phyloP scores from a whole-genome alignment of 2,888 invertebrate genomes.

The Morinoia aosen region DNA sequence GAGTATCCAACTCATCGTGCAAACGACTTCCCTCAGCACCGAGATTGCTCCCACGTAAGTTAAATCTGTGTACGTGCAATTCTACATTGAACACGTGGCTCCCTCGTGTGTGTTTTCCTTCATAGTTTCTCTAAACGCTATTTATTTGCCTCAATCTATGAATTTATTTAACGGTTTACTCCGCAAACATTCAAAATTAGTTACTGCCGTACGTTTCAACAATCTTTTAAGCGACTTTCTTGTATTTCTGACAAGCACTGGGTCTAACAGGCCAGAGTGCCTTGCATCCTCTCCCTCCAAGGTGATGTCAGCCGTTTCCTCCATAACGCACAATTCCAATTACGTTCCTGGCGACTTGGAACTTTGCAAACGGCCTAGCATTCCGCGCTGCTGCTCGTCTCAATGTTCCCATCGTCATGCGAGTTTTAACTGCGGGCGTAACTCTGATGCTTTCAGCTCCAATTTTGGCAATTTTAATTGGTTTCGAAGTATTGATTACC shows the following conservation, averaged over 20 bases:
- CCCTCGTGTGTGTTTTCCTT: no score
- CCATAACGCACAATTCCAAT: not conserved
- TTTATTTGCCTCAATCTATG: no score
- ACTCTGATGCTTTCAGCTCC: not conserved
- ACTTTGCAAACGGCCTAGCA: constrained; percentile 18
- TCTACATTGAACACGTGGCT: no score
- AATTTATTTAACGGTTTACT: no score
- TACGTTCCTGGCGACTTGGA: not conserved
- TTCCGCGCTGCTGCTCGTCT: constrained; percentile 9
- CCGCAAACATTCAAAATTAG: no score
- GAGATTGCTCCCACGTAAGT: not conserved
- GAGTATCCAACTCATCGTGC: not conserved
- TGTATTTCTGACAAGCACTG: not conserved
- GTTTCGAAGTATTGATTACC: not conserved
- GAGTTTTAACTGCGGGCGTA: not conserved
- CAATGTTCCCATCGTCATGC: not conserved
- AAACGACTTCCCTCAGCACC: not conserved
- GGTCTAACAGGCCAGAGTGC: not conserved
- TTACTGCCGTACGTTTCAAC: no score
- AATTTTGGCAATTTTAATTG: not conserved
- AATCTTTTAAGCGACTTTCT: no score
- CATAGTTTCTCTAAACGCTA: no score
- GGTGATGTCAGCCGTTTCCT: constrained; percentile 4
- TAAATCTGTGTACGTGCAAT: no score
- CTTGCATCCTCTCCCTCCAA: not conserved